These are phyloP conservation scores for Pedicia rivosa DNA, from an alignment of 2,888 invertebrate species.

Conservation along the genomic window DNA sequence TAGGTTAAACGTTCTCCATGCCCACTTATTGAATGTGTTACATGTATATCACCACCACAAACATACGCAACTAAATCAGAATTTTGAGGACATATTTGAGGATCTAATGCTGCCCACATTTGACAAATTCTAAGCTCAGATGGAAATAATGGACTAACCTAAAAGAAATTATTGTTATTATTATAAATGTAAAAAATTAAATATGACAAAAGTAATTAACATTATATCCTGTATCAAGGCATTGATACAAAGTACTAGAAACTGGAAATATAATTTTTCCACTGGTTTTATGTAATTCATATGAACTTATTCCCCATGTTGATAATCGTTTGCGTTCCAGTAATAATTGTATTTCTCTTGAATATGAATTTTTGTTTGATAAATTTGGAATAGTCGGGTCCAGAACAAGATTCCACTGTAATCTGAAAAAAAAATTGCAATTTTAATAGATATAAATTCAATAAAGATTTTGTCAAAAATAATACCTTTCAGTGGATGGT, in stretches of 20 bases:
- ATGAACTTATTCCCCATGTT: conserved; percentile 87
- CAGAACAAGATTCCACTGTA: conserved; percentile 68
- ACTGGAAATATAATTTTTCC: conserved; percentile 86
- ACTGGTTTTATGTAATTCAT: conserved; percentile 66
- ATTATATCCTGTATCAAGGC: conserved; percentile 54
- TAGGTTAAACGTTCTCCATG: conserved; percentile 55
- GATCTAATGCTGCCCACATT: conserved; percentile 57
- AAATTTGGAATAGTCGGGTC: conserved; percentile 61
- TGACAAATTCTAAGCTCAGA: conserved; percentile 44
- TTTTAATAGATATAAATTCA: background rate
- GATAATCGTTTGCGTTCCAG: conserved; percentile 85
- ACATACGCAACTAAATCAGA: conserved; percentile 75
- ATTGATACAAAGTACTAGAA: conserved; percentile 74
- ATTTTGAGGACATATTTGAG: conserved; percentile 45
- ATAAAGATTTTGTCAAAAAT: background rate
- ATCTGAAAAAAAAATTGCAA: conserved; percentile 26
- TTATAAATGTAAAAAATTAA: background rate
- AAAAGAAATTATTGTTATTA: conserved; percentile 9
- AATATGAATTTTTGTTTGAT: conserved; percentile 41
- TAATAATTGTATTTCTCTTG: conserved; percentile 77
- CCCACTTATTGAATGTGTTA: conserved; percentile 44
- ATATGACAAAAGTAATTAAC: conserved; percentile 29
- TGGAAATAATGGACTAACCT: conserved; percentile 48
- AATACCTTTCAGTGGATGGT: conserved; percentile 14
- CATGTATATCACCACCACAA: conserved; percentile 81